Evolutionary conservation across 2,888 invertebrate genomes (phyloP).

Genomic region (Euclidia mi): DNA sequence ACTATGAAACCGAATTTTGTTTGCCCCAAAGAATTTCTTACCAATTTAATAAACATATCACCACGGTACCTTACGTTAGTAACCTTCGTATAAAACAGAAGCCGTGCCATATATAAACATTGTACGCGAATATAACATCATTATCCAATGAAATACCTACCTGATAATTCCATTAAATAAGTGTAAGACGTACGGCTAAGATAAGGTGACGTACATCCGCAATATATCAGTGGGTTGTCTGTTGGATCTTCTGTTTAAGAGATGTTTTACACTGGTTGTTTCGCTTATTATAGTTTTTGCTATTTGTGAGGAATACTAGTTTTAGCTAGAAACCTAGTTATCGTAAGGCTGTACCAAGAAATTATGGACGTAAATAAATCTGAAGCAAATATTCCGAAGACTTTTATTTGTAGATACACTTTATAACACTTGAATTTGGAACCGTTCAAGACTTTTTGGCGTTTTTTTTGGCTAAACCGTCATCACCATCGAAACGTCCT

Average conservation of each 20-base stretch:
- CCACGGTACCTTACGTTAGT: conserved; percentile 17
- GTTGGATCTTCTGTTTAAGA: conserved; percentile 49
- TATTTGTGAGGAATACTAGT: too few species aligned
- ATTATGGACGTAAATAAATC: too few species aligned
- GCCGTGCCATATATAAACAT: conserved; percentile 41
- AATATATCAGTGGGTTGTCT: conserved; percentile 46
- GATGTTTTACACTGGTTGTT: conserved; percentile 45
- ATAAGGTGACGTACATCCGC: conserved; percentile 51
- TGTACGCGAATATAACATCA: conserved; percentile 48
- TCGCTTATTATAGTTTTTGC: not conserved
- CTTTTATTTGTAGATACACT: too few species aligned
- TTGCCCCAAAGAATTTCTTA: not conserved
- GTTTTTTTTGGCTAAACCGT: too few species aligned
- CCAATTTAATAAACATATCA: conserved; percentile 38
- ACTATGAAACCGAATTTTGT: too few species aligned
- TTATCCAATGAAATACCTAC: conserved; percentile 56
- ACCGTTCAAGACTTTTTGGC: too few species aligned
- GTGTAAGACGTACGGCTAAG: conserved; percentile 56
- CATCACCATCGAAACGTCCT: too few species aligned
- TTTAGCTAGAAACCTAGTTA: too few species aligned
- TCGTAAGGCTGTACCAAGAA: too few species aligned
- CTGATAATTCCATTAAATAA: conserved; percentile 67
- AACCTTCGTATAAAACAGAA: conserved; percentile 48
- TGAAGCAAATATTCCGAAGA: too few species aligned
- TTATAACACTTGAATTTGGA: too few species aligned